phyloP scores from a whole-genome alignment of 2,888 invertebrate genomes.

The Bellardia bayeri region DNA sequence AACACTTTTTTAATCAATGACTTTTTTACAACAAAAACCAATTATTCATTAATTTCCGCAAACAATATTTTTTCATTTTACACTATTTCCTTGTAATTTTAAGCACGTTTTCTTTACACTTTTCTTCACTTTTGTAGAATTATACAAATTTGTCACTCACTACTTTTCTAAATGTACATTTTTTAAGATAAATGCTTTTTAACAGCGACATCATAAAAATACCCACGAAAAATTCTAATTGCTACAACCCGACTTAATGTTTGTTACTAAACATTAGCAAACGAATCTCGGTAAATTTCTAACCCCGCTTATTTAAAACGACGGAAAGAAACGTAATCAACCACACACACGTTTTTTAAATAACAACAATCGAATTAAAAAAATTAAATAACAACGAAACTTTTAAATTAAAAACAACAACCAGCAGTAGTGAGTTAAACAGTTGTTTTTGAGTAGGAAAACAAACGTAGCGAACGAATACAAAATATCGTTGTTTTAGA shows the following conservation, averaged over 20 bases:
- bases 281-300: neutral
- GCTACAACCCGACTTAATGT: slow-evolving; percentile 4
- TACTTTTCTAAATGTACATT: neutral
- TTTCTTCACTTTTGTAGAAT: neutral
- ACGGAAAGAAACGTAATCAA: slow-evolving; percentile 11
- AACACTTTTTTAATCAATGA: slow-evolving; percentile 70
- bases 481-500: slow-evolving; percentile 24
- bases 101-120: slow-evolving; percentile 31
- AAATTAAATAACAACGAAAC: neutral
- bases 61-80: slow-evolving; percentile 43
- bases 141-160: neutral
- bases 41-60: slow-evolving; percentile 61
- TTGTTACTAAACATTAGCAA: neutral
- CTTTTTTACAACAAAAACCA: slow-evolving; percentile 38
- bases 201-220: slow-evolving; percentile 24
- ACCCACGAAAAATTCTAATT: slow-evolving; percentile 46
- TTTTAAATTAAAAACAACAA: slow-evolving; percentile 13
- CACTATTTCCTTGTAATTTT: slow-evolving; percentile 35
- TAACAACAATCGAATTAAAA: neutral
- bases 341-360: slow-evolving; percentile 21
- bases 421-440: neutral
- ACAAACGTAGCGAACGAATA: slow-evolving; percentile 12
- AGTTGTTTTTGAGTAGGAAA: neutral
- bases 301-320: neutral
- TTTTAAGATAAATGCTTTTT: slow-evolving; percentile 9